Base-by-base conservation (phyloP, 2,888 invertebrate genomes). In the Allygus modestus region DNA sequence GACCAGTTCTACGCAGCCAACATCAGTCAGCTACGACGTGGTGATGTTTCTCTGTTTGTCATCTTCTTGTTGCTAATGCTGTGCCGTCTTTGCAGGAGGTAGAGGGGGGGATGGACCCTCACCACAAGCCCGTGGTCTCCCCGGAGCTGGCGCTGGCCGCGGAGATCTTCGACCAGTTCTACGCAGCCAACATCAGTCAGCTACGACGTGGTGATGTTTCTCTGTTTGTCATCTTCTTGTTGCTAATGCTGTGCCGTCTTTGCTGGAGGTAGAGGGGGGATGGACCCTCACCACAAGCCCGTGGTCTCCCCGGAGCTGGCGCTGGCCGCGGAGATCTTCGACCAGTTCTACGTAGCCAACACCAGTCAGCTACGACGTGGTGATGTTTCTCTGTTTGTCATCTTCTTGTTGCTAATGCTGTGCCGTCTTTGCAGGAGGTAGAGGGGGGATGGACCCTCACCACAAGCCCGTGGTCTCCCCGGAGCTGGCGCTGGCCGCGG, bases 101-200 rank as follows among this genome's bases (percentile, higher is more conserved):
- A 83, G 75, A 75, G 54, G 41, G 41, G 54, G 41, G 41, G 31
- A 85, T 83, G 85, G 85, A 85, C 7, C 83, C 79, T n/a, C 79
- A 54, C 54, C 79, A 83, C 71, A 90, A 90, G 86, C 88, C 89
- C 86, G 88, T 89, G 79, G 89, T 88, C 75, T 90, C 90, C 73
- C 90, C 91, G 75, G 94, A 94, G 89, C 92, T 93, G 88, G 96
- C 96, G 65, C 92, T 95, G 89, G 97, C 97, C 51, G 95, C 94
- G 86, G 97, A 97, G 89, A 94, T 96, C 89, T 99, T 99, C 91
- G 97, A 99, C 91, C 95, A 96, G 90, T 98, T 98, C 91, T 96
- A 97, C 90, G 94, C 95, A 87, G 98, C 98, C 28, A 94, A 95
- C 88, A 98, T n/a, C n/a, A n/a, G n/a, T n/a, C n/a, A n/a, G n/a